phyloP scores from a whole-genome alignment of 2,888 invertebrate genomes.

The Ptilodon capucinus region DNA sequence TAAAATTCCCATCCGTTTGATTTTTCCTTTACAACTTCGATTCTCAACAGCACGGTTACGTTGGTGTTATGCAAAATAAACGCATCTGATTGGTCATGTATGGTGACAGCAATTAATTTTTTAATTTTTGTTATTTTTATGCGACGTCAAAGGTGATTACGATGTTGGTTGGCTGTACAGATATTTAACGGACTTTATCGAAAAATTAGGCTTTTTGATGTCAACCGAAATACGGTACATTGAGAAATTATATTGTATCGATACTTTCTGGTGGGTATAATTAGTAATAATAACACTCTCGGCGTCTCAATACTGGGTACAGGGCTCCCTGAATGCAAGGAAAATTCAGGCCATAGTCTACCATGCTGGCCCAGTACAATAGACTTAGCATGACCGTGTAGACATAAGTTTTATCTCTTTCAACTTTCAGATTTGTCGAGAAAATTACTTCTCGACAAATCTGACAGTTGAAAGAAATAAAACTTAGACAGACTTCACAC shows the following conservation, averaged over 20 bases:
- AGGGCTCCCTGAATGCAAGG: no score
- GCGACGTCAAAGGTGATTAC: conserved; percentile 24
- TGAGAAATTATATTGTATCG: background rate
- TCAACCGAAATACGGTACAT: background rate
- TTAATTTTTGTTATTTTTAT: conserved; percentile 16
- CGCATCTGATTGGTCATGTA: conserved; percentile 30
- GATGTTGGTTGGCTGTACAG: conserved; percentile 26
- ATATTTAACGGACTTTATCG: conserved; percentile 15
- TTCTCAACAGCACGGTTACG: background rate
- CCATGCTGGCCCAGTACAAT: no score
- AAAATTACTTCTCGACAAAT: no score
- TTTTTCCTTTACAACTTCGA: background rate
- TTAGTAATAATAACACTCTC: background rate
- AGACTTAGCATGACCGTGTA: no score
- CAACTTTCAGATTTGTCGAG: no score
- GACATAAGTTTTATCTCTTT: no score
- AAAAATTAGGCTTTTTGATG: conserved; percentile 12
- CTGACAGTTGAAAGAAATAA: no score
- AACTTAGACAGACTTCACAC: no score
- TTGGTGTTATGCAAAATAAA: conserved; percentile 18
- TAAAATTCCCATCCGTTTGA: background rate
- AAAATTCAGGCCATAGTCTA: no score
- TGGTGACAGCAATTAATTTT: conserved; percentile 30
- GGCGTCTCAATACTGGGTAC: no score
- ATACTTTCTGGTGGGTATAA: background rate